These are phyloP conservation scores for Istiophorus platypterus DNA, from an alignment of 2,113 vertebrate species.

Conservation along the genomic window DNA sequence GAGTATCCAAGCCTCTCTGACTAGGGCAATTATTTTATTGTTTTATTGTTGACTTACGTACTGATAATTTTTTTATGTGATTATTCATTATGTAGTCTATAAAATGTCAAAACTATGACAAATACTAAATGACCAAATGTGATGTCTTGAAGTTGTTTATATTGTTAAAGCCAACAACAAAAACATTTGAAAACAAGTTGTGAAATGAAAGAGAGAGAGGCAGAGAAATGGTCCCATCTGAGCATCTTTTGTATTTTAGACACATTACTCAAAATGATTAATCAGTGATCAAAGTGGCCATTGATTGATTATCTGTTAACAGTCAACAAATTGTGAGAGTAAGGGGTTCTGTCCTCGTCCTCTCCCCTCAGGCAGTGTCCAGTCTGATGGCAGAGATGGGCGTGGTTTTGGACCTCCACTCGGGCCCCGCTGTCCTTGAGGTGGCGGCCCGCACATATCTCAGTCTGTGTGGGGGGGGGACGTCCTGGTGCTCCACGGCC, in stretches of 20 bases:
- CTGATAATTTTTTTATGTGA: neutral
- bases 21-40: neutral
- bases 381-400: conserved; percentile 84
- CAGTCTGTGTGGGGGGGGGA: conserved; percentile 81
- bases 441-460: conserved; percentile 86
- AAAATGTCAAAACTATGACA: neutral
- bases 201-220: too few species aligned
- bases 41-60: neutral
- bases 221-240: too few species aligned
- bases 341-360: neutral
- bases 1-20: neutral
- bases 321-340: neutral
- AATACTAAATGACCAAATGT: too few species aligned
- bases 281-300: too few species aligned
- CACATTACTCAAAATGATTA: too few species aligned
- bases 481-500: conserved; percentile 69
- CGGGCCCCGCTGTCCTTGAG: conserved; percentile 84
- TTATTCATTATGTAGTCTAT: neutral
- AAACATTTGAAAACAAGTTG: too few species aligned
- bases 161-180: too few species aligned
- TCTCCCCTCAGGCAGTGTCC: conserved; percentile 80
- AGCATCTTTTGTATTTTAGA: too few species aligned
- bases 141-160: too few species aligned
- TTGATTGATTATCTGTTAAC: too few species aligned
- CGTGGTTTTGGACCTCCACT: conserved; percentile 81